These are phyloP conservation scores for Smithornis capensis DNA, from an alignment of 2,113 vertebrate species.

Conservation along the genomic window DNA sequence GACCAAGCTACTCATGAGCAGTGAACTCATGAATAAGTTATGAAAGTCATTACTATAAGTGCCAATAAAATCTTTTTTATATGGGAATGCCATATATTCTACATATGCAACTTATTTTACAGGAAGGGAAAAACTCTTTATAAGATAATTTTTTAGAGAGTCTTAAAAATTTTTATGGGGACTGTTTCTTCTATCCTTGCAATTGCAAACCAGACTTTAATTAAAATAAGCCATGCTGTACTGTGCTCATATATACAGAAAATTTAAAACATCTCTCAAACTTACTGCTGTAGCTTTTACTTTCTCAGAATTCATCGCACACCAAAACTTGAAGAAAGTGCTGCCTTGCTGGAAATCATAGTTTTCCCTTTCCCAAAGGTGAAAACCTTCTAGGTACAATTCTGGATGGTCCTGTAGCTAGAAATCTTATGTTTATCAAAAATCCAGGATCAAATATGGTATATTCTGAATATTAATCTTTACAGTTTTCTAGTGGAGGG, in stretches of 20 bases:
- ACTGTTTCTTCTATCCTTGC: constrained; percentile 8
- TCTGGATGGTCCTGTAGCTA: background rate
- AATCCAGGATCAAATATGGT: background rate
- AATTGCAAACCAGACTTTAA: constrained; percentile 28
- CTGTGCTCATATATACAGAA: background rate
- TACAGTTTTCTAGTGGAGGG: background rate
- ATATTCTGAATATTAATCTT: background rate
- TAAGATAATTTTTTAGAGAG: constrained; percentile 11
- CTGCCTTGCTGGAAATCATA: background rate
- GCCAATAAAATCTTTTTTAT: constrained; percentile 34
- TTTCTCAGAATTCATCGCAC: background rate
- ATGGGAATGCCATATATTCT: background rate
- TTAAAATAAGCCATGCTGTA: constrained; percentile 23
- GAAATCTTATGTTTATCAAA: background rate
- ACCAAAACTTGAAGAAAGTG: background rate
- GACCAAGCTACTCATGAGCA: constrained; percentile 31
- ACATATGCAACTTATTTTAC: constrained; percentile 33
- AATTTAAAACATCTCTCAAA: background rate
- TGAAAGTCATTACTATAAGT: constrained; percentile 27
- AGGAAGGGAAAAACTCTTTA: background rate
- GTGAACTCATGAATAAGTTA: constrained; percentile 45
- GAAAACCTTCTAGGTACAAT: background rate
- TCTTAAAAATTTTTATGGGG: constrained; percentile 31
- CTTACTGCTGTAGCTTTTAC: background rate
- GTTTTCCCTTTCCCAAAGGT: background rate